Evolutionary conservation across 2,888 invertebrate species (phyloP).

Genomic region (Sarcophaga variegata): DNA sequence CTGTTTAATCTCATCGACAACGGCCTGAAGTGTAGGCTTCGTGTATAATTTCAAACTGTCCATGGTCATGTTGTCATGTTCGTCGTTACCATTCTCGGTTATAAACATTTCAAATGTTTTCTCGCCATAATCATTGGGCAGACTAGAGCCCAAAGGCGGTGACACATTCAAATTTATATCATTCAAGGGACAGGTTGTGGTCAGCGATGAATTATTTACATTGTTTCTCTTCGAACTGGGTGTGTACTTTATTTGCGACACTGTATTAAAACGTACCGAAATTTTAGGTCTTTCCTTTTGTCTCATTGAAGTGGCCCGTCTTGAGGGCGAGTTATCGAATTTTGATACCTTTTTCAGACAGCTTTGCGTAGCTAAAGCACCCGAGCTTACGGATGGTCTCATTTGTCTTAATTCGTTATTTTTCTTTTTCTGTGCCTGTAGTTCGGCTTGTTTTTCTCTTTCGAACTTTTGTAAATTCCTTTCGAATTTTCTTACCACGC

Average conservation of each 20-base stretch:
- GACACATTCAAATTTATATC: conserved; percentile 73
- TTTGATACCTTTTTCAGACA: conserved; percentile 80
- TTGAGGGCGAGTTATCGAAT: conserved; percentile 83
- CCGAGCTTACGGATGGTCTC: conserved; percentile 79
- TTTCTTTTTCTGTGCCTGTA: conserved; percentile 68
- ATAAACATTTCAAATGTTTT: conserved; percentile 85
- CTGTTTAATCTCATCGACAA: conserved; percentile 78
- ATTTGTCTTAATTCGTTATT: conserved; percentile 75
- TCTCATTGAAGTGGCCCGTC: conserved; percentile 86
- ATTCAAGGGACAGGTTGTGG: conserved; percentile 72
- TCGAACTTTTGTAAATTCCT: conserved; percentile 85
- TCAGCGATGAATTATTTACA: conserved; percentile 49
- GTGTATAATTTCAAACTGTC: conserved; percentile 84
- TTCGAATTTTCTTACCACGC: conserved; percentile 81
- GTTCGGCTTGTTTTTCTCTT: conserved; percentile 83
- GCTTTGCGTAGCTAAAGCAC: conserved; percentile 78
- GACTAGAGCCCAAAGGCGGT: conserved; percentile 72
- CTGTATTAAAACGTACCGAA: conserved; percentile 81
- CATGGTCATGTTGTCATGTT: conserved; percentile 84
- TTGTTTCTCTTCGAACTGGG: conserved; percentile 76
- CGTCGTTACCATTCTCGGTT: conserved; percentile 84
- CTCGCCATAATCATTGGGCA: conserved; percentile 82
- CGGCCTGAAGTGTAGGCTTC: conserved; percentile 78
- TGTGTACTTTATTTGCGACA: conserved; percentile 80
- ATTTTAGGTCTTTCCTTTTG: conserved; percentile 83